These are phyloP conservation scores for Salvator merianae DNA, from an alignment of 2,113 vertebrate genomes.

Conservation along the genomic window DNA sequence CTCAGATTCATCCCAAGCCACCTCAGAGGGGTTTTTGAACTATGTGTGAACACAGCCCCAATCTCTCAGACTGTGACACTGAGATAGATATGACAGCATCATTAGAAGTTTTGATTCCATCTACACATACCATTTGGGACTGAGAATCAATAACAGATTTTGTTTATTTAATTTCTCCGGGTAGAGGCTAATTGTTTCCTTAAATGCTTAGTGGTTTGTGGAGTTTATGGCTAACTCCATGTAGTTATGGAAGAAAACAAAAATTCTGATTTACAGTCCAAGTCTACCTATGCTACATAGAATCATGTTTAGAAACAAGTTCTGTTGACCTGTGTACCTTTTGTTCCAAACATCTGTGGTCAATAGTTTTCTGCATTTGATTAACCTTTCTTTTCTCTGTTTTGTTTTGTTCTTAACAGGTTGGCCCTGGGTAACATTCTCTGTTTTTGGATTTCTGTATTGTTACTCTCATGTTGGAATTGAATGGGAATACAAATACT, in stretches of 20 bases:
- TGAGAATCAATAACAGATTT: too few species aligned
- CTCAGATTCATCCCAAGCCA: too few species aligned
- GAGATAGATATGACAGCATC: too few species aligned
- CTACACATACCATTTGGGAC: too few species aligned
- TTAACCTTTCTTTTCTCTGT: conserved; percentile 32
- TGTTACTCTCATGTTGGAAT: conserved; percentile 81
- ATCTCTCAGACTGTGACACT: too few species aligned
- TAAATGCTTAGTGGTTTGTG: neutral
- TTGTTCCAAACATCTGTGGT: neutral
- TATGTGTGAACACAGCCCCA: too few species aligned
- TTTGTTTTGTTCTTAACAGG: conserved; percentile 67
- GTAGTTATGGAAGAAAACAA: neutral
- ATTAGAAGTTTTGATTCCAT: too few species aligned
- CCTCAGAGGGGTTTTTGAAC: too few species aligned
- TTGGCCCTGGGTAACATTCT: conserved; percentile 78
- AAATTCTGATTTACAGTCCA: neutral
- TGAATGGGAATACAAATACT: conserved; percentile 69
- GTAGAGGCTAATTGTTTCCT: neutral
- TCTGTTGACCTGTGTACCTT: neutral
- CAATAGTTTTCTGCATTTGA: conserved; percentile 44
- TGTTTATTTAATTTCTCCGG: too few species aligned
- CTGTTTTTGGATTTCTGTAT: conserved; percentile 77
- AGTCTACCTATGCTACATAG: neutral
- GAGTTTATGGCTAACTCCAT: neutral
- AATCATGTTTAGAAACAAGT: neutral